phyloP scores from a whole-genome alignment of 2,797 vertebrate species.

The Antrozous pallidus region DNA sequence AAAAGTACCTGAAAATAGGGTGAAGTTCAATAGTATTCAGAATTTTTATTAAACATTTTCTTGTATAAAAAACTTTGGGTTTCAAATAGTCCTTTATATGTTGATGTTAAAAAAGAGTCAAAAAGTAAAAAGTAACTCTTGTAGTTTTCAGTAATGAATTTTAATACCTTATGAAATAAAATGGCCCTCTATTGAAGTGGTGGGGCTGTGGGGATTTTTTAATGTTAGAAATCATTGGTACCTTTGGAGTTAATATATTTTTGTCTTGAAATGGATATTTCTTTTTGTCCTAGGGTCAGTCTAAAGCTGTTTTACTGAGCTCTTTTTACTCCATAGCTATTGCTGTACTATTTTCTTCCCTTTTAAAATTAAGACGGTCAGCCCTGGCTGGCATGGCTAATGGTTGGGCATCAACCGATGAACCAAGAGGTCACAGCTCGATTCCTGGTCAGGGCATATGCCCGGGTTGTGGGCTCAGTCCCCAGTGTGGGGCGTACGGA shows the following conservation, averaged over 20 bases:
- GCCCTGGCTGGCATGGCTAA: no score
- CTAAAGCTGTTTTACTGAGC: neutral
- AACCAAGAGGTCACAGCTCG: no score
- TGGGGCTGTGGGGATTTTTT: neutral
- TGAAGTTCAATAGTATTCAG: neutral
- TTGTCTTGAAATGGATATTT: slow-evolving; percentile 28
- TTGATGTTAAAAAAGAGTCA: neutral
- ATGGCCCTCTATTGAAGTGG: neutral
- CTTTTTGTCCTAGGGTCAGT: neutral
- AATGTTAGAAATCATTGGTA: neutral
- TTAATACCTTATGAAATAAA: neutral
- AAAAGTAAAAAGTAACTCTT: neutral
- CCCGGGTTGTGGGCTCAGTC: no score
- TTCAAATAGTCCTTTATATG: neutral
- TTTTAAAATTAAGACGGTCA: neutral
- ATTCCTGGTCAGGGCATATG: no score
- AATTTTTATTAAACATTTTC: neutral
- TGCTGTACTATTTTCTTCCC: neutral
- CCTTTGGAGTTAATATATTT: neutral
- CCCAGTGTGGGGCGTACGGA: no score
- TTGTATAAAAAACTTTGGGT: neutral
- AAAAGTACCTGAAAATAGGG: neutral
- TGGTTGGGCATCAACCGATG: no score
- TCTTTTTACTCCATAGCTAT: neutral
- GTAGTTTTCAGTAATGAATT: neutral